Evolutionary conservation across 2,888 invertebrate species (phyloP).

Genomic region (Carpatolechia fugitivella): DNA sequence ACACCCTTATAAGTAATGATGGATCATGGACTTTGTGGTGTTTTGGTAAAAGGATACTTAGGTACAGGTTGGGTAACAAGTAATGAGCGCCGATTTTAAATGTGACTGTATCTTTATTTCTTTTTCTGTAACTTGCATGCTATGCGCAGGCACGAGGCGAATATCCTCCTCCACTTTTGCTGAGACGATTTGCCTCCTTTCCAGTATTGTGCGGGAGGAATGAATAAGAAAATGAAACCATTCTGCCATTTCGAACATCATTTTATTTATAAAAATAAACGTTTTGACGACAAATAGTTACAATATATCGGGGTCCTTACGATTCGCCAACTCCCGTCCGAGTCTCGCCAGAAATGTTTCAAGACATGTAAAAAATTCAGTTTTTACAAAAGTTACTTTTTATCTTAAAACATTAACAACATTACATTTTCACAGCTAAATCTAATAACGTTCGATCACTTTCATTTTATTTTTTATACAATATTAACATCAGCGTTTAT

Average conservation of each 20-base stretch:
- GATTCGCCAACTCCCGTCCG: conserved; percentile 63
- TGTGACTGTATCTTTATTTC: too few relatives aligned
- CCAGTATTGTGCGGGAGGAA: not conserved
- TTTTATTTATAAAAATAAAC: conserved; percentile 81
- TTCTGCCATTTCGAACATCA: conserved; percentile 63
- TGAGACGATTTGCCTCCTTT: not conserved
- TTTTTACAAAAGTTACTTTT: conserved; percentile 84
- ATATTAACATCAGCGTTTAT: conserved; percentile 61
- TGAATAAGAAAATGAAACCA: conserved; percentile 1
- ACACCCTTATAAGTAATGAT: too few relatives aligned
- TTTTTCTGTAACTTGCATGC: too few relatives aligned
- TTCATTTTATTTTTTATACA: conserved; percentile 52
- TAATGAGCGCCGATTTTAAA: too few relatives aligned
- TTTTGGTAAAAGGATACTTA: too few relatives aligned
- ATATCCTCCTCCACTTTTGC: too few relatives aligned
- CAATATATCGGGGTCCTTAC: conserved; percentile 77
- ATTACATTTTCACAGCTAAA: conserved; percentile 78
- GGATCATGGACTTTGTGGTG: too few relatives aligned
- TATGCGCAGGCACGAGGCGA: too few relatives aligned
- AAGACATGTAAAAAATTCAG: conserved; percentile 84
- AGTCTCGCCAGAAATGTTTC: conserved; percentile 81
- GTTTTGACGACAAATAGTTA: conserved; percentile 80
- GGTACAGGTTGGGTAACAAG: too few relatives aligned
- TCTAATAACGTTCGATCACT: conserved; percentile 78
- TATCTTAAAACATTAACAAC: conserved; percentile 82